These are phyloP conservation scores for Brenthis daphne DNA, from an alignment of 2,888 invertebrate genomes.

Conservation along the genomic window DNA sequence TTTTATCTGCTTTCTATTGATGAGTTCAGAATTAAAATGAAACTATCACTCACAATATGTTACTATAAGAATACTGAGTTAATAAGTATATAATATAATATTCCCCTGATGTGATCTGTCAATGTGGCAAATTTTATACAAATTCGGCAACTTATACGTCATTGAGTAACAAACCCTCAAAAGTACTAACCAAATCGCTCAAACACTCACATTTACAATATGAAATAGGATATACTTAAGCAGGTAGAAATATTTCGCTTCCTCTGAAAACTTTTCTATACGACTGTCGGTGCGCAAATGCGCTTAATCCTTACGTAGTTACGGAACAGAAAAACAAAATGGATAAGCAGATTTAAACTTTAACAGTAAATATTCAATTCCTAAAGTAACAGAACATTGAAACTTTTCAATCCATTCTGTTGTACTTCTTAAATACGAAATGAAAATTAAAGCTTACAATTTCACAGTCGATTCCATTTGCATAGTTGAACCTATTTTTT, in stretches of 20 bases:
- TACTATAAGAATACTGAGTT: too few species aligned
- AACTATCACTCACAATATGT: too few species aligned
- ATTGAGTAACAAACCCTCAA: too few species aligned
- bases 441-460: constrained; percentile 8
- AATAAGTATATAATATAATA: too few species aligned
- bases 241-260: background rate
- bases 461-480: constrained; percentile 1
- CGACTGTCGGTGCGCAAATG: constrained; percentile 11
- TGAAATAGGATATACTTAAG: too few species aligned
- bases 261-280: background rate
- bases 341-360: constrained; percentile 24
- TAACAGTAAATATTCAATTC: constrained; percentile 23
- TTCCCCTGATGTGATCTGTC: too few species aligned
- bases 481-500: background rate
- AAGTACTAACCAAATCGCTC: too few species aligned
- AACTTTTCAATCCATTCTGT: constrained; percentile 11
- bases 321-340: constrained; percentile 11
- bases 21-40: too few species aligned
- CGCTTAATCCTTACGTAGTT: constrained; percentile 14
- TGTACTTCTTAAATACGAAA: background rate
- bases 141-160: too few species aligned
- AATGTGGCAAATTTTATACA: too few species aligned
- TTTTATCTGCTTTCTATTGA: too few species aligned
- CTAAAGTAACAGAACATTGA: constrained; percentile 15
- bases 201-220: too few species aligned